Percentiles rank a stretch among this genome's conserved stretches.
Conservation (phyloP, 2,888 invertebrate species). For the Nomada fabriciana region DNA sequence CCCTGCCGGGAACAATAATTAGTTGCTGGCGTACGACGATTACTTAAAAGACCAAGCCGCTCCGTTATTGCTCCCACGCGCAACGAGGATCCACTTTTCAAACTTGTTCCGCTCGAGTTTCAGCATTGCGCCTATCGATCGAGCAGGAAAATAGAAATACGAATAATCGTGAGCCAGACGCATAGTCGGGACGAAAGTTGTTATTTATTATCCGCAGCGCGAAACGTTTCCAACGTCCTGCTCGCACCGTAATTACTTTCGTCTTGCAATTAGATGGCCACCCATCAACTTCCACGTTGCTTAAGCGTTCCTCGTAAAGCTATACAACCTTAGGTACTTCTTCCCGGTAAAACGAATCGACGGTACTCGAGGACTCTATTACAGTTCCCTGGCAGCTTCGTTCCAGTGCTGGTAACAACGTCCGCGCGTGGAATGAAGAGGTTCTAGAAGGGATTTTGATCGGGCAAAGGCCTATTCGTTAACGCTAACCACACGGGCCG, state of each 20-base stretch:
- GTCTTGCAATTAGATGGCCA: not conserved
- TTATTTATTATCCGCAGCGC: too few species aligned
- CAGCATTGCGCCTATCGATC: not conserved
- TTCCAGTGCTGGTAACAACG: not conserved
- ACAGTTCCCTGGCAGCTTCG: not conserved
- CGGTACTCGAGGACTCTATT: slow-evolving; percentile 8
- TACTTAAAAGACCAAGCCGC: not conserved
- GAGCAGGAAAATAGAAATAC: not conserved
- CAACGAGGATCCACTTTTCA: too few species aligned
- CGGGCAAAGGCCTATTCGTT: slow-evolving; percentile 35
- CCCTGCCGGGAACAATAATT: slow-evolving; percentile 59
- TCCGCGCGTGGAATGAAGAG: slow-evolving; percentile 37
- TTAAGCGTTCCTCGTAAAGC: not conserved
- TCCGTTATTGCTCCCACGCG: not conserved
- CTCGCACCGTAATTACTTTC: not conserved
- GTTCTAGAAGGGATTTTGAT: slow-evolving; percentile 45
- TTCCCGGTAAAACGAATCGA: slow-evolving; percentile 7
- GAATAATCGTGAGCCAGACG: not conserved
- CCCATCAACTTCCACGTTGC: not conserved
- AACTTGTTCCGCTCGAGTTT: not conserved
- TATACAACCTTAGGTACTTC: not conserved
- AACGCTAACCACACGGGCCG: slow-evolving; percentile 27
- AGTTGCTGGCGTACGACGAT: slow-evolving; percentile 49
- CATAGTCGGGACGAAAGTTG: too few species aligned
- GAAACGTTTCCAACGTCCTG: too few species aligned